These are phyloP conservation scores for Dasypolia templi DNA, from an alignment of 2,888 invertebrate species.

Conservation along the genomic window DNA sequence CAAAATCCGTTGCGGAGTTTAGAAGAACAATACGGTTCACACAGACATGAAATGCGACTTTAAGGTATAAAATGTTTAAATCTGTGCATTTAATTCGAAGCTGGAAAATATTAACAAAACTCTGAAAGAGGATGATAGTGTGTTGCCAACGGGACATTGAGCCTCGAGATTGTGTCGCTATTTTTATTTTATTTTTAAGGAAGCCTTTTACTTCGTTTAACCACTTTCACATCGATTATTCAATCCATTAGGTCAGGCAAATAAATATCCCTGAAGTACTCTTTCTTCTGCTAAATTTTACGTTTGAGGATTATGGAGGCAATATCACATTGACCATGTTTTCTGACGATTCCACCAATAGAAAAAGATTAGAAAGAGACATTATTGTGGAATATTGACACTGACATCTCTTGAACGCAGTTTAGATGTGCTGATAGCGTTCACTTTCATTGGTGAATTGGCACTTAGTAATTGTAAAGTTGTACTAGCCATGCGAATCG, in stretches of 20 bases:
- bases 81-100: neutral
- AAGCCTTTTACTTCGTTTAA: neutral
- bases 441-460: too few relatives aligned
- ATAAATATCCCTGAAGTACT: neutral
- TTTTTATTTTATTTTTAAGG: neutral
- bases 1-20: neutral
- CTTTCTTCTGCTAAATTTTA: neutral
- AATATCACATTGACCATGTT: neutral
- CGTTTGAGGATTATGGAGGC: neutral
- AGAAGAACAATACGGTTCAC: neutral
- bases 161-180: neutral
- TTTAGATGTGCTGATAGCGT: too few relatives aligned
- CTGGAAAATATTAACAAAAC: slow-evolving; percentile 10
- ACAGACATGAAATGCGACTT: neutral
- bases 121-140: slow-evolving; percentile 5
- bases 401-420: too few relatives aligned
- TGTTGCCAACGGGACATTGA: neutral
- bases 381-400: too few relatives aligned
- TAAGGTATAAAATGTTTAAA: neutral
- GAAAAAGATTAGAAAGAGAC: too few relatives aligned
- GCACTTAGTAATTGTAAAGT: too few relatives aligned
- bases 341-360: neutral
- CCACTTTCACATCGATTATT: neutral
- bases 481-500: too few relatives aligned
- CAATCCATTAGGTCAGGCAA: neutral